phyloP scores from a whole-genome alignment of 2,113 vertebrate genomes.

The Tetrao urogallus region DNA sequence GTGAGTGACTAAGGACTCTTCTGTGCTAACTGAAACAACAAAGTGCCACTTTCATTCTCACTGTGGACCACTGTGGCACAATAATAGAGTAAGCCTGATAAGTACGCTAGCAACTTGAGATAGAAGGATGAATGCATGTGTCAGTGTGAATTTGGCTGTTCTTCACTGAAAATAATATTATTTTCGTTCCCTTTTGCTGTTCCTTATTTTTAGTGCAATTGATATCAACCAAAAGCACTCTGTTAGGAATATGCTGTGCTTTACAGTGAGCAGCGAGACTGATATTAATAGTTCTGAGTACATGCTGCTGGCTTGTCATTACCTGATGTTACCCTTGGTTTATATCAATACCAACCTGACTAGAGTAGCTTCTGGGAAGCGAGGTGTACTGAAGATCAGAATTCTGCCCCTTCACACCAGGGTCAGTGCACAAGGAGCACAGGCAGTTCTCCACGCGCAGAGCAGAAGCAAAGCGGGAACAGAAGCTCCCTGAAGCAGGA shows the following conservation, averaged over 20 bases:
- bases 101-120: no score
- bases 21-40: not conserved
- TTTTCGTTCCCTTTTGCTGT: not conserved
- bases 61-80: fast-evolving
- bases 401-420: not conserved
- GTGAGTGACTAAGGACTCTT: not conserved
- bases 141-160: not conserved
- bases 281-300: not conserved
- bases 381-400: not conserved
- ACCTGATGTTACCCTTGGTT: not conserved
- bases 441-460: not conserved
- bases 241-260: not conserved
- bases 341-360: not conserved
- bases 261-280: not conserved
- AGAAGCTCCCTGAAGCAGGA: not conserved
- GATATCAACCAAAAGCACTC: not conserved
- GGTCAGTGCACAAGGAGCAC: no score
- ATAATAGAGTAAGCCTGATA: not conserved
- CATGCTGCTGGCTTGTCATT: fast-evolving
- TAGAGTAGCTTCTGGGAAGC: not conserved
- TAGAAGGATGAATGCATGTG: not conserved
- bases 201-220: not conserved
- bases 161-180: not conserved
- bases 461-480: not conserved
- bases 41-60: not conserved